Evolutionary conservation across 2,888 invertebrate genomes (phyloP).

Genomic region (Diadegma fenestrale): DNA sequence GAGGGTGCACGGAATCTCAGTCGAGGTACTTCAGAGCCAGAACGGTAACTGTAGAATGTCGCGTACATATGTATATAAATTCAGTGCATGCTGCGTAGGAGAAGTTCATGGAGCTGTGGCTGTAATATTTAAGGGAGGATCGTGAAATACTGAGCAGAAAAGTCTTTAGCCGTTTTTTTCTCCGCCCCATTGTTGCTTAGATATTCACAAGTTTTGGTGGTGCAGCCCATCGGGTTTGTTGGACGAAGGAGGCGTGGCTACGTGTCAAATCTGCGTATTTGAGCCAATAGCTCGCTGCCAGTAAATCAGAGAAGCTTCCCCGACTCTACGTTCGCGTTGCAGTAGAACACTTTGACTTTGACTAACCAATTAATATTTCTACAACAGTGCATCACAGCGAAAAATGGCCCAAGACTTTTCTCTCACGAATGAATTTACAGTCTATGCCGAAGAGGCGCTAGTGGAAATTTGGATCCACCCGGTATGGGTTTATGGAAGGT

Average conservation of each 20-base stretch:
- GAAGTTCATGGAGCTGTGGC: neutral
- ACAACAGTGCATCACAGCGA: neutral
- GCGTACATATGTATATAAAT: neutral
- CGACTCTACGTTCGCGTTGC: neutral
- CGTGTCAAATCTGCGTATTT: neutral
- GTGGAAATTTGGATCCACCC: neutral
- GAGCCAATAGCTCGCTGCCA: no score
- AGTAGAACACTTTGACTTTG: neutral
- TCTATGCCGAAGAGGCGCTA: neutral
- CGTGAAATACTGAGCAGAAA: neutral
- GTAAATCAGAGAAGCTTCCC: no score
- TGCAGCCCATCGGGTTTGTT: neutral
- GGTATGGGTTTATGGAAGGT: neutral
- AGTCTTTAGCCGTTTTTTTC: neutral
- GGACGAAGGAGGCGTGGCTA: neutral
- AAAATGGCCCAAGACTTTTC: neutral
- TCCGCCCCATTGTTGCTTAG: neutral
- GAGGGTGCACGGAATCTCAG: slow-evolving; percentile 18
- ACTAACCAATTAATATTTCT: neutral
- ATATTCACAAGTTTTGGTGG: neutral
- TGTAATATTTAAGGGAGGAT: neutral
- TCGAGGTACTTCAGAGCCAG: slow-evolving; percentile 10
- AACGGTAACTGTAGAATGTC: slow-evolving; percentile 37
- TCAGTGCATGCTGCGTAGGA: neutral
- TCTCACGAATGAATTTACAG: neutral